Conservation (phyloP, 2,888 invertebrate species). For the Parelbella ahira region DNA sequence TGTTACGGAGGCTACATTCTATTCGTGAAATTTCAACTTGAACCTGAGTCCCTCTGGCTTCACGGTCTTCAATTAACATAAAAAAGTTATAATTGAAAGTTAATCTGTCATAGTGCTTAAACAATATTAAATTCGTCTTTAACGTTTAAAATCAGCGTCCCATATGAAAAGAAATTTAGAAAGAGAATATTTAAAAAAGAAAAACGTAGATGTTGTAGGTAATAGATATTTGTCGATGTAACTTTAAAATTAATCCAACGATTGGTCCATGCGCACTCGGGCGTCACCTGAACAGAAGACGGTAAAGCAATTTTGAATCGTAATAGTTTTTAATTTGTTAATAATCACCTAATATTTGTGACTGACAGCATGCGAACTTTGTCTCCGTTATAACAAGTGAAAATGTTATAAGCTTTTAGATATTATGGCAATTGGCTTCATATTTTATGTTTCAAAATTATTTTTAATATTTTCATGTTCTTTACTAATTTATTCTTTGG, state of each 20-base stretch:
- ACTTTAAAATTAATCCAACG: constrained; percentile 50
- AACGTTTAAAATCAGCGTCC: too few species aligned
- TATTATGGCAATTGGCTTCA: constrained; percentile 68
- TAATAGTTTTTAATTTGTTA: constrained; percentile 53
- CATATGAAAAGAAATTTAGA: too few species aligned
- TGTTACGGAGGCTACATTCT: too few species aligned
- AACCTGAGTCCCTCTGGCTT: too few species aligned
- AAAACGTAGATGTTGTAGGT: too few species aligned
- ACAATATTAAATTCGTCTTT: too few species aligned
- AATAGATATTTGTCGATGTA: constrained; percentile 10
- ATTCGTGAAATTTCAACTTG: too few species aligned
- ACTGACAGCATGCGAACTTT: constrained; percentile 74
- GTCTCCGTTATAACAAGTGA: constrained; percentile 55
- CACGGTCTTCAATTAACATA: too few species aligned
- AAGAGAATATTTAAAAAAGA: too few species aligned
- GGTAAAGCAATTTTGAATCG: constrained; percentile 69
- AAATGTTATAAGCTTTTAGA: constrained; percentile 61
- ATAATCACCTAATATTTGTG: constrained; percentile 67
- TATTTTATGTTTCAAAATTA: constrained; percentile 61
- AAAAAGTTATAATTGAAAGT: too few species aligned
- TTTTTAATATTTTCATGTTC: constrained; percentile 34
- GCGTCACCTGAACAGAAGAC: constrained; percentile 76
- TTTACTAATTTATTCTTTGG: constrained; percentile 39
- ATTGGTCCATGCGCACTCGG: constrained; percentile 73
- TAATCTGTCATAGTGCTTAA: too few species aligned